A percentile compares a stretch with the other conserved stretches of the same genome.
Evolutionary conservation across 2,113 vertebrate genomes (phyloP).

Genomic region (Microcebus murinus): DNA sequence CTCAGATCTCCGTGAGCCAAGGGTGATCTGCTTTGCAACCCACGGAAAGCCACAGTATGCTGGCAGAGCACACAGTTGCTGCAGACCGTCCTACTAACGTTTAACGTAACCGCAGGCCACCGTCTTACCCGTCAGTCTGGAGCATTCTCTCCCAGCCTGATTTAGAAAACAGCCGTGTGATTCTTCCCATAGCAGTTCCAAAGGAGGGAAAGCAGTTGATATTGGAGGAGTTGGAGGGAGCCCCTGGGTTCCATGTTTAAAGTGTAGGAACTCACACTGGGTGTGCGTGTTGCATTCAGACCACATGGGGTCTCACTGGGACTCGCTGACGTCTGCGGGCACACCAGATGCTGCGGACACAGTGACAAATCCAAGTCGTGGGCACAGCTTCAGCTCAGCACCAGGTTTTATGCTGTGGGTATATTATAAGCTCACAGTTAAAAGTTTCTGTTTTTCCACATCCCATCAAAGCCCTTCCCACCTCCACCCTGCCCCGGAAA

Average conservation of each 20-base stretch:
- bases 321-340: fast-evolving
- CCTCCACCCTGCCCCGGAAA: neutral
- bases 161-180: neutral
- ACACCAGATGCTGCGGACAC: neutral
- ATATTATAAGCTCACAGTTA: neutral
- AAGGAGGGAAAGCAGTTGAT: neutral
- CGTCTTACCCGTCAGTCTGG: neutral
- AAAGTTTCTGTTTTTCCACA: neutral
- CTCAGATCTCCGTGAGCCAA: neutral
- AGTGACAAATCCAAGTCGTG: fast-evolving
- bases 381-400: neutral
- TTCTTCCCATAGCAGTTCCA: neutral
- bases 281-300: neutral
- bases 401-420: neutral
- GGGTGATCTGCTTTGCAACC: neutral
- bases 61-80: neutral
- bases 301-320: neutral
- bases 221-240: fast-evolving
- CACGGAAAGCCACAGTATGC: neutral
- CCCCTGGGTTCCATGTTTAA: neutral
- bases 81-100: neutral
- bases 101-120: neutral
- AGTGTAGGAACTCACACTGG: neutral
- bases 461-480: neutral
- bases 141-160: neutral